Conservation (phyloP, 2,888 invertebrate species). For the Archips xylosteana region DNA sequence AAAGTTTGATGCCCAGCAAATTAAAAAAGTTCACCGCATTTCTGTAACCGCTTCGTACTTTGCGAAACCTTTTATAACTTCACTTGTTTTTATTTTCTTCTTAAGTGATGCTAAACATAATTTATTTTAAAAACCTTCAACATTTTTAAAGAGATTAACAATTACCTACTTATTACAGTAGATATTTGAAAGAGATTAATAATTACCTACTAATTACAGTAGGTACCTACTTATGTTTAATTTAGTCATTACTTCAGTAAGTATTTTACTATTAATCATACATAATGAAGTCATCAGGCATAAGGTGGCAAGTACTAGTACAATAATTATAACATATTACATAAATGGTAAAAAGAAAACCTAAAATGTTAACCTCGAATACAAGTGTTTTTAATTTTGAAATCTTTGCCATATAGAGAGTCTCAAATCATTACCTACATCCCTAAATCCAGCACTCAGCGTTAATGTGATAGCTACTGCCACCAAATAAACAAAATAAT, state of each 20-base stretch:
- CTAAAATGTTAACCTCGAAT: no score
- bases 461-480: no score
- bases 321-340: no score
- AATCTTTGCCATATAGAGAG: background rate
- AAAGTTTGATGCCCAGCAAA: conserved; percentile 38
- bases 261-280: no score
- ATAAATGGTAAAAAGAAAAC: no score
- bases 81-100: conserved; percentile 22
- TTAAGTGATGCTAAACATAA: background rate
- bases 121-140: background rate
- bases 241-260: no score
- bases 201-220: background rate
- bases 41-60: conserved; percentile 37
- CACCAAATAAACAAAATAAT: background rate
- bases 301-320: no score
- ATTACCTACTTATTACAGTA: background rate
- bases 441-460: no score
- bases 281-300: no score
- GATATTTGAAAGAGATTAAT: background rate
- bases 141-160: background rate
- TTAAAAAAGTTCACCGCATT: conserved; percentile 40
- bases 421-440: no score
- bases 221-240: no score
- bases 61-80: conserved; percentile 26
- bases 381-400: no score